phyloP scores from a whole-genome alignment of 2,113 vertebrate species.

The Petaurus breviceps region DNA sequence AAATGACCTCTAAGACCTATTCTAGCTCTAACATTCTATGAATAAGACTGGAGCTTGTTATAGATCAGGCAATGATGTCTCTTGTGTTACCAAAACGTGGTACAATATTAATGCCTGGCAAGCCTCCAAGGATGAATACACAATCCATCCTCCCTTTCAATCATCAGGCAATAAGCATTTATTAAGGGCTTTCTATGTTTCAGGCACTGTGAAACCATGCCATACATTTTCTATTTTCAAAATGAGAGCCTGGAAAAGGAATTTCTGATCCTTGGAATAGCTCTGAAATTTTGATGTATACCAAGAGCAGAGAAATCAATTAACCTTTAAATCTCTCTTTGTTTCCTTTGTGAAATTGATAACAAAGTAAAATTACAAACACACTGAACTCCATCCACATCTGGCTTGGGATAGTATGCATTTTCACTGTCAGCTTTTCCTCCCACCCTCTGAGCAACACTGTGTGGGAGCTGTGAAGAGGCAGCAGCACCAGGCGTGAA shows the following conservation, averaged over 20 bases:
- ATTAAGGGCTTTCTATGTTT: not conserved
- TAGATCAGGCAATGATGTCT: not conserved
- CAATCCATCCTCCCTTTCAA: not conserved
- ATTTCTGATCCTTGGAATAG: not conserved
- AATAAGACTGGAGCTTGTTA: not conserved
- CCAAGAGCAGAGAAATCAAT: not conserved
- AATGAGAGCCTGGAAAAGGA: not conserved
- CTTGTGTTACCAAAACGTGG: not conserved
- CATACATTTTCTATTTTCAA: not conserved
- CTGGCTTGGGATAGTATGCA: not conserved
- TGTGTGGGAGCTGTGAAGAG: constrained; percentile 27
- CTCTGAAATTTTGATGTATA: not conserved
- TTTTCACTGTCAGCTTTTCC: not conserved
- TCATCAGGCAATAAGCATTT: not conserved
- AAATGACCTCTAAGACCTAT: not conserved
- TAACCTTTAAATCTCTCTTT: not conserved
- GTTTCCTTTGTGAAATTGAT: not conserved
- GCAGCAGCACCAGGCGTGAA: not conserved
- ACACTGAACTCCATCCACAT: not conserved
- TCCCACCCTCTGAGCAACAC: constrained; percentile 1
- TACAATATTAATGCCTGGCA: not conserved
- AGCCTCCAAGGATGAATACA: not conserved
- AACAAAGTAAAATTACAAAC: not conserved
- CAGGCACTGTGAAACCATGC: not conserved
- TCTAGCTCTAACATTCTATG: not conserved